Evolutionary conservation across 2,113 vertebrate species (phyloP), one percentile per base, ranked within the genome.

Genomic region (Brachypteracias leptosomus): DNA sequence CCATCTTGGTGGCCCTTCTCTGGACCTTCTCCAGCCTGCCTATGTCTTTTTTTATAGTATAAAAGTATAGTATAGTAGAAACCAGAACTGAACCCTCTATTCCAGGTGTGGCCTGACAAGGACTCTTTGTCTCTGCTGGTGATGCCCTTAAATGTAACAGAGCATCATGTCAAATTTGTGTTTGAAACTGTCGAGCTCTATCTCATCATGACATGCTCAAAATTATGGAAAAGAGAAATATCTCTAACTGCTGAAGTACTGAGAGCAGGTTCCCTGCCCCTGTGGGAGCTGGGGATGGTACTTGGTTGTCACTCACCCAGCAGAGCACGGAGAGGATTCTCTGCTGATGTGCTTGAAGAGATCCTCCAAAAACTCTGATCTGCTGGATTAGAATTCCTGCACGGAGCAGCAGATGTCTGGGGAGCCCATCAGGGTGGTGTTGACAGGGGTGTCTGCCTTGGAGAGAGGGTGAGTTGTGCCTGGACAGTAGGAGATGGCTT

Each of bases 371-470:
- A 81, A 25, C 18, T 33, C 36, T 49, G 22, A 13, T 49, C n/a
- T 73, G 44, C 52, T 76, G 88, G 31, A 35, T 40, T 49, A 25
- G 22, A 54, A 46, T 81, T 26, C 35, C 54, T 76, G 61, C 57
- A 7, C 13, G 4, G 22, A 67, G 85, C 76, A 62, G 55, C 2
- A 6, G 49, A 3, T 58, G 25, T 6, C 62, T 54, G 77, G 19
- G 13, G 8, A 20, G 31, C 33, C 52, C 57, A 9, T n/a, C 8
- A 5, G 11, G n/a, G 62, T 10, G 0, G 0, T 19, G 35, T 36
- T 67, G 65, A 7, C 22, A 20, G 2, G 12, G 16, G 18, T 49
- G 14, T 33, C 22, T 26, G 24, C 66, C 44, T 9, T 29, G 4
- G 24, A 8, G 35, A 29, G 8, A 0, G 2, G 29, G 58, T 5